These are phyloP conservation scores for Nerophis ophidion DNA, from an alignment of 2,113 vertebrate genomes.

Conservation along the genomic window DNA sequence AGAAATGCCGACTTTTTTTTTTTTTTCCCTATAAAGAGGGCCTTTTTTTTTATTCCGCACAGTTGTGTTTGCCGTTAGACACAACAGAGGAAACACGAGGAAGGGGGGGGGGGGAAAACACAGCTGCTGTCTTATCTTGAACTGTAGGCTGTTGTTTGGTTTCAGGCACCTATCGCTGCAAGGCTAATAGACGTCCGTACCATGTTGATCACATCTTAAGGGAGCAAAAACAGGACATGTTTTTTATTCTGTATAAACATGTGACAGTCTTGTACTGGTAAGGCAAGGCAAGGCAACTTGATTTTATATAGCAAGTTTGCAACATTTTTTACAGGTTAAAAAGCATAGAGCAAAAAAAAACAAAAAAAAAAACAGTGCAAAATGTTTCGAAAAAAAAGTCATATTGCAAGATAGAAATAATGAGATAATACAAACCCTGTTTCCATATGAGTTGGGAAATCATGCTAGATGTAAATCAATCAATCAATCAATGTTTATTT, in stretches of 20 bases:
- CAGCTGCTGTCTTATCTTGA: background rate
- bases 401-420: no score
- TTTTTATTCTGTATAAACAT: background rate
- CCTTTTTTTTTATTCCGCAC: background rate
- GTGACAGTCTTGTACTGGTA: background rate
- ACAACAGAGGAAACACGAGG: constrained; percentile 7
- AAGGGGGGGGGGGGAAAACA: background rate
- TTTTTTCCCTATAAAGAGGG: background rate
- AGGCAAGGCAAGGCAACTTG: background rate
- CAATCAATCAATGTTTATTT: no score
- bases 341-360: no score
- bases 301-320: no score
- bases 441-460: no score
- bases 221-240: background rate
- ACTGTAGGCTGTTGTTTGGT: background rate
- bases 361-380: no score
- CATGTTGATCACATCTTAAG: background rate
- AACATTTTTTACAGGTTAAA: no score
- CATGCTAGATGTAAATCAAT: no score
- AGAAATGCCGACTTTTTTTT: background rate
- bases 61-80: constrained; percentile 26
- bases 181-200: no score
- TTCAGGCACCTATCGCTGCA: background rate
- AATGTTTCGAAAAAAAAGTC: no score
- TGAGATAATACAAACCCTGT: no score